Conservation (phyloP, 2,113 vertebrate species). For the Vombatus ursinus region DNA sequence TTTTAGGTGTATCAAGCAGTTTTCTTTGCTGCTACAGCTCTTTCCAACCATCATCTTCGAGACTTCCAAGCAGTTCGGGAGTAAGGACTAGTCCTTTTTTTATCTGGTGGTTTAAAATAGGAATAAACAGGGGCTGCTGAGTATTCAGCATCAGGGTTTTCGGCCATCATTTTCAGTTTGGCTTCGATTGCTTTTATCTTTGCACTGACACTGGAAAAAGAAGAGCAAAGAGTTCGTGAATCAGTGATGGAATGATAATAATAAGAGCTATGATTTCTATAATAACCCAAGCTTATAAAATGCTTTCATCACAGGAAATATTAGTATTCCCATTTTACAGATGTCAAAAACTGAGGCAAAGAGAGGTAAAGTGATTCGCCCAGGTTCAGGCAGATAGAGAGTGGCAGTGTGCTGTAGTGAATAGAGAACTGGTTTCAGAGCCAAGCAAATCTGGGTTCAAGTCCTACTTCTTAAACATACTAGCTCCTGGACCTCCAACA, state of each 20-base stretch:
- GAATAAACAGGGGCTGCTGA: conserved; percentile 92
- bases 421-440: neutral
- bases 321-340: neutral
- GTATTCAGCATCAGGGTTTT: conserved; percentile 94
- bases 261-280: neutral
- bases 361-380: neutral
- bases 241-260: neutral
- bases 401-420: neutral
- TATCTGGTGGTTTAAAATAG: conserved; percentile 96
- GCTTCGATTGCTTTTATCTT: conserved; percentile 99
- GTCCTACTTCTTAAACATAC: neutral
- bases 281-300: conserved; percentile 2
- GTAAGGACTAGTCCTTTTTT: conserved; percentile 96
- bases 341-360: conserved; percentile 19
- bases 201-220: conserved; percentile 91
- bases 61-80: conserved; percentile 88
- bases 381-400: neutral
- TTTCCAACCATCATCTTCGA: conserved; percentile 84
- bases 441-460: neutral
- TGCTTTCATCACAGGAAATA: neutral
- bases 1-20: conserved; percentile 64
- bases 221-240: conserved; percentile 45
- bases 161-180: conserved; percentile 99
- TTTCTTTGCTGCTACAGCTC: conserved; percentile 63
- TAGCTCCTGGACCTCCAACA: neutral